Percentiles rank a stretch among this genome's conserved stretches.
phyloP scores from a whole-genome alignment of 2,888 invertebrate species.

The Drosophila recens region DNA sequence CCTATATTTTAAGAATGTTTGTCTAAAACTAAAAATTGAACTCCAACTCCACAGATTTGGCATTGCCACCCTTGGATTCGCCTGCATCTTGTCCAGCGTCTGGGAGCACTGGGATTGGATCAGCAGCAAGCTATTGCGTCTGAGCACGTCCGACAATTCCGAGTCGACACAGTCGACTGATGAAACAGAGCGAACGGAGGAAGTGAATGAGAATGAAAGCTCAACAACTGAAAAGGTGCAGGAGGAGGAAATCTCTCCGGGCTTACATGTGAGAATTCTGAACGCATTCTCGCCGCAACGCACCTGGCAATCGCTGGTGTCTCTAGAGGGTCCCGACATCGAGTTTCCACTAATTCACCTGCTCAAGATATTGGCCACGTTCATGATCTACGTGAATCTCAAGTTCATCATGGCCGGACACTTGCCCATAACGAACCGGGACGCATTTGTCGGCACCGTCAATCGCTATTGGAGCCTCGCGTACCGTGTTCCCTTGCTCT shows the following conservation, averaged over 20 bases:
- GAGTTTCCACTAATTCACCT: slow-evolving; percentile 90
- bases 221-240: not conserved
- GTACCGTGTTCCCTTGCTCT: slow-evolving; percentile 88
- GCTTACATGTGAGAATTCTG: slow-evolving; percentile 62
- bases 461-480: slow-evolving; percentile 86
- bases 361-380: slow-evolving; percentile 88
- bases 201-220: slow-evolving; percentile 3
- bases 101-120: slow-evolving; percentile 60
- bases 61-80: slow-evolving; percentile 26
- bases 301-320: slow-evolving; percentile 87
- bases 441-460: slow-evolving; percentile 85
- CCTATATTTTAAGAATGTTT: too few species aligned
- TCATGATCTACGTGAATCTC: slow-evolving; percentile 88
- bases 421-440: slow-evolving; percentile 88
- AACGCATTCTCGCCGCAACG: slow-evolving; percentile 89
- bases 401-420: slow-evolving; percentile 89
- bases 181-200: slow-evolving; percentile 19
- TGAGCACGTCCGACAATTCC: not conserved
- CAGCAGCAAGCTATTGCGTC: slow-evolving; percentile 23
- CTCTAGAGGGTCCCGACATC: slow-evolving; percentile 86
- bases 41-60: slow-evolving; percentile 30
- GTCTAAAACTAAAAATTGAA: too few species aligned
- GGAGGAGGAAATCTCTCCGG: not conserved
- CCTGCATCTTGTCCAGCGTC: slow-evolving; percentile 41
- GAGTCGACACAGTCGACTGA: slow-evolving; percentile 5